Evolutionary conservation across 2,113 vertebrate genomes (phyloP).

Genomic region (Vulpes lagopus): DNA sequence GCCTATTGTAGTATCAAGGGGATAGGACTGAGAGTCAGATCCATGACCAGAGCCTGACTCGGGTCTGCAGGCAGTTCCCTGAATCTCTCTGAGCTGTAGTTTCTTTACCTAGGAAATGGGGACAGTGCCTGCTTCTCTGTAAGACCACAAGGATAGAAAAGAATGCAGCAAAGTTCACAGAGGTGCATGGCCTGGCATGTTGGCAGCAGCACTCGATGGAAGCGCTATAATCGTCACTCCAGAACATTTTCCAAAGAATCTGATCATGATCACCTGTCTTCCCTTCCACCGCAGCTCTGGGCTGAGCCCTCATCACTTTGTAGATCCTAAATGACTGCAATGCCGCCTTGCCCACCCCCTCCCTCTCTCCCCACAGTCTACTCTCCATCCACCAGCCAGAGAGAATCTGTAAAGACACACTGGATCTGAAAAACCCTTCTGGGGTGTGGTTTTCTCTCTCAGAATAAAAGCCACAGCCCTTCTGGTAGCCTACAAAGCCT

Average conservation of each 20-base stretch:
- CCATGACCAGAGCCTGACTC: background rate
- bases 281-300: background rate
- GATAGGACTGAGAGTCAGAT: background rate
- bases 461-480: background rate
- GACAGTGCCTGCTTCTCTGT: background rate
- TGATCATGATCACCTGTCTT: background rate
- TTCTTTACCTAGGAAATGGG: background rate
- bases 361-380: background rate
- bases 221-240: background rate
- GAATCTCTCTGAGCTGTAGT: background rate
- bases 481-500: background rate
- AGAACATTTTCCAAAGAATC: background rate
- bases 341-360: accelerated
- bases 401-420: no score
- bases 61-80: background rate
- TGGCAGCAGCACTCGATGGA: accelerated
- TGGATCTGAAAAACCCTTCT: background rate
- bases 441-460: background rate
- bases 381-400: background rate
- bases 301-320: background rate
- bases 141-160: background rate
- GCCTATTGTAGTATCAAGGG: background rate
- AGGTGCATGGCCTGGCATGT: background rate
- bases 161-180: accelerated
- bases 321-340: background rate